These are phyloP conservation scores for Dynastes tityus DNA, from an alignment of 2,888 invertebrate species.

Conservation along the genomic window DNA sequence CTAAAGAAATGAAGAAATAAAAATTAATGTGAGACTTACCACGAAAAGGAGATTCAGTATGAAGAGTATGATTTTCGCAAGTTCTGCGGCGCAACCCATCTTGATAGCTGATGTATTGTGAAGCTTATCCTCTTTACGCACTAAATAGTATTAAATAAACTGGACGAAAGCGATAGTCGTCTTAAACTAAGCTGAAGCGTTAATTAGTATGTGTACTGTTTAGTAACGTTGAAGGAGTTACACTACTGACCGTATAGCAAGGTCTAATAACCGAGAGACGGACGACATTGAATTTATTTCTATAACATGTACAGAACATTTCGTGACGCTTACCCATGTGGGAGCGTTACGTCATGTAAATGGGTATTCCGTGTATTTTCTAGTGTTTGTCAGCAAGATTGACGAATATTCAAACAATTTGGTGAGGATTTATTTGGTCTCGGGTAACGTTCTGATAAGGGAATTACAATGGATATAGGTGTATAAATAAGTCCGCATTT, in stretches of 20 bases:
- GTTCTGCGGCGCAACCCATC: slow-evolving; percentile 69
- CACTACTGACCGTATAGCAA: background rate
- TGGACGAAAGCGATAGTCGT: slow-evolving; percentile 13
- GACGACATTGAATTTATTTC: slow-evolving; percentile 40
- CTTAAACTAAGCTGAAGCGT: background rate
- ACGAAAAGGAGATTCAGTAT: slow-evolving; percentile 76
- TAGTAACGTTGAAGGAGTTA: slow-evolving; percentile 2
- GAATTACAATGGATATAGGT: no score
- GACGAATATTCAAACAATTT: no score
- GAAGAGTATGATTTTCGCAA: slow-evolving; percentile 68
- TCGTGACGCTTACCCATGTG: background rate
- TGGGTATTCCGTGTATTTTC: background rate
- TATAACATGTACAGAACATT: background rate
- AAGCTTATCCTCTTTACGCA: background rate
- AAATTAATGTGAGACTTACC: slow-evolving; percentile 74
- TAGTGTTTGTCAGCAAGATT: no score
- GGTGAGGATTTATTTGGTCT: no score
- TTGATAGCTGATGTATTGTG: slow-evolving; percentile 44
- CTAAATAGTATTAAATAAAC: slow-evolving; percentile 8
- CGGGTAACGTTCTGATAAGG: no score
- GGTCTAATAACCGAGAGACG: slow-evolving; percentile 18
- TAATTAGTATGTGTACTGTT: slow-evolving; percentile 1
- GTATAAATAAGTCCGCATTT: no score
- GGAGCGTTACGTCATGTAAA: slow-evolving; percentile 5
- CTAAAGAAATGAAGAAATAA: background rate